These are phyloP conservation scores for Agrilus biguttatus DNA, from an alignment of 2,888 invertebrate genomes.

Conservation along the genomic window DNA sequence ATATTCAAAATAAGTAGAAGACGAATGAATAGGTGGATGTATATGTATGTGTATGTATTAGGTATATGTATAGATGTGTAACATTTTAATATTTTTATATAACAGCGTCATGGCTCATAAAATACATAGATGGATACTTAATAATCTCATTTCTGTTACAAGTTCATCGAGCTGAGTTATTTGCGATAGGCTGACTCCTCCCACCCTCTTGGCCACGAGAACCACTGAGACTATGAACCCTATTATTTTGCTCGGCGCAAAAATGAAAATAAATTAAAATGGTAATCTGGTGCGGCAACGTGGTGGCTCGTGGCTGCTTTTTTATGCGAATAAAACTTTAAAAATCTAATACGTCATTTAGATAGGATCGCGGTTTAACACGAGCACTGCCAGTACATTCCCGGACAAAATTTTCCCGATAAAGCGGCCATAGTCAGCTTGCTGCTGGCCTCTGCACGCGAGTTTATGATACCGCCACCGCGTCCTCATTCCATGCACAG, in stretches of 20 bases:
- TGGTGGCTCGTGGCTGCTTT: constrained; percentile 27
- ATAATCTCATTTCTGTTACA: too few species aligned
- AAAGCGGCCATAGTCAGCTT: constrained; percentile 1
- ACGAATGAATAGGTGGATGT: too few species aligned
- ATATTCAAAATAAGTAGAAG: too few species aligned
- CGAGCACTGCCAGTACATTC: constrained; percentile 23
- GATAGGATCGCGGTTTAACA: constrained; percentile 27
- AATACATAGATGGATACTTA: too few species aligned
- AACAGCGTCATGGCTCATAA: too few species aligned
- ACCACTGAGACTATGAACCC: constrained; percentile 16
- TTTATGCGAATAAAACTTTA: constrained; percentile 28
- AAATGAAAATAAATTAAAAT: constrained; percentile 30
- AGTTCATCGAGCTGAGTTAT: too few species aligned
- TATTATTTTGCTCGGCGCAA: constrained; percentile 25
- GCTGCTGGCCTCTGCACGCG: constrained; percentile 7
- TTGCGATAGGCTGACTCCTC: constrained; percentile 10
- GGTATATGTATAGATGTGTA: too few species aligned
- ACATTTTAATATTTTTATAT: too few species aligned
- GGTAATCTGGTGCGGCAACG: constrained; percentile 20
- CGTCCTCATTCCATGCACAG: too few species aligned
- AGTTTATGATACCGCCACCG: constrained; percentile 1
- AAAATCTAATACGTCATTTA: constrained; percentile 32
- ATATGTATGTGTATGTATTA: too few species aligned
- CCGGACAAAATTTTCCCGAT: constrained; percentile 12
- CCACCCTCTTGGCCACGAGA: constrained; percentile 20